Evolutionary conservation across 2,113 vertebrate genomes (phyloP).

Genomic region (Numida meleagris): DNA sequence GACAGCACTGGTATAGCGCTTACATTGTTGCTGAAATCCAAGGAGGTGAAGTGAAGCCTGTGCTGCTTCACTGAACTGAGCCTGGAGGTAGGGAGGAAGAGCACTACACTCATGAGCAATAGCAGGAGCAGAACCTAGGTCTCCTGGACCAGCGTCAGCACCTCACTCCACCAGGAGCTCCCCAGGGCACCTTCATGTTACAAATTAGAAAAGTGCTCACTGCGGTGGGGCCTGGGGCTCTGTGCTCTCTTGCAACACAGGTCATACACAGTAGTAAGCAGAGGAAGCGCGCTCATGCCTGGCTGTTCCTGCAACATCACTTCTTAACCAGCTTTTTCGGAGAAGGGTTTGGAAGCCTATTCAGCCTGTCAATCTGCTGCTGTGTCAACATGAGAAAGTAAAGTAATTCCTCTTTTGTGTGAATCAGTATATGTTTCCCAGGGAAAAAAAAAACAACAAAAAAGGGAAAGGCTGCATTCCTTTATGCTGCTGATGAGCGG

Average conservation of each 20-base stretch:
- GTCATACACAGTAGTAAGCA: background rate
- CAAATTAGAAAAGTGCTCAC: background rate
- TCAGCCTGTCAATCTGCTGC: background rate
- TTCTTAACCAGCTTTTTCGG: background rate
- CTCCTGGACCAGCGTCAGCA: background rate
- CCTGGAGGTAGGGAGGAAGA: background rate
- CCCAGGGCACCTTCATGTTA: background rate
- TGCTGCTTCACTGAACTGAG: background rate
- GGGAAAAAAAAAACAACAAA: background rate
- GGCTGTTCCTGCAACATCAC: background rate
- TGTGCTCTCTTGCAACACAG: background rate
- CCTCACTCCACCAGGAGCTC: background rate
- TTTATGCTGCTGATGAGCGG: background rate
- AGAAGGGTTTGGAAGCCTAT: background rate
- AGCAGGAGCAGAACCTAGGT: background rate
- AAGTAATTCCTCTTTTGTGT: background rate
- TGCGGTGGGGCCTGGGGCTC: background rate
- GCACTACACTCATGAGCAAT: background rate
- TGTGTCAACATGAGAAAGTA: background rate
- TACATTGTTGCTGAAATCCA: background rate
- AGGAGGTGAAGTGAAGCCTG: background rate
- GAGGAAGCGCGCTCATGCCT: background rate
- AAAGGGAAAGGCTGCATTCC: background rate
- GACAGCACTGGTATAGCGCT: background rate
- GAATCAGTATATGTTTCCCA: background rate